Base-by-base conservation (phyloP, 2,797 vertebrate species). In the Bovichtus variegatus region DNA sequence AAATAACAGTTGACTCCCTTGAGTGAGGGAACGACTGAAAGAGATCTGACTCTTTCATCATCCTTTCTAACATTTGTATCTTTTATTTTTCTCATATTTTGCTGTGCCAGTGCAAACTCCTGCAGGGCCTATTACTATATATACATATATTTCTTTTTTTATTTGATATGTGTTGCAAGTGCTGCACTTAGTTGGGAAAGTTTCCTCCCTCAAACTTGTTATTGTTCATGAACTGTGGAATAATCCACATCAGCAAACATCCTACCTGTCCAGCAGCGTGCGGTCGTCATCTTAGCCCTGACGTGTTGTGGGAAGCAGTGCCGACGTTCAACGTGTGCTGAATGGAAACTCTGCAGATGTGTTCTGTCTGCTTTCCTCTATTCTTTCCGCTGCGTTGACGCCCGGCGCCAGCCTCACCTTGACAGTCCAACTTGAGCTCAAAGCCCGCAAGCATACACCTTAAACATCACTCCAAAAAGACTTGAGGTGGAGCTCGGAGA, bases 41-140 rank as follows among this genome's bases (percentile, higher is more conserved):
- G 29, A 50, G 18, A 47, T 34, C n/a, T 50, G 18, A 67, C 65
- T 70, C 18, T 84, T 78, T 84, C 78, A 74, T 82, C 59, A 74
- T 44, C 23, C n/a, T 68, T 15, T 68, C 29, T 66, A 63, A 76
- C n/a, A 50, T 46, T 76, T 57, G 40, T 64, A 18, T 70, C 55
- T 62, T 25, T 21, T 21, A 38, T 41, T 47, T 62, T 54, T 40
- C n/a, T 69, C 25, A 57, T 38, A 67, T 86, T 80, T 80, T 46
- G 57, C 47, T 19, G 16, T 61, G 49, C 15, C 31, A 9, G 9
- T 57, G 46, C 58, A 50, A 79, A 63, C 51, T 67, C n/a, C 29
- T 70, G 38, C 55, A 81, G 76, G 57, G 21, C 66, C 46, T 70
- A 10, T 50, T 86, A 34, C 31, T 34, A 19, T 58, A 46, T 46